phyloP scores from a whole-genome alignment of 2,113 vertebrate species.

The Centropus bengalensis region DNA sequence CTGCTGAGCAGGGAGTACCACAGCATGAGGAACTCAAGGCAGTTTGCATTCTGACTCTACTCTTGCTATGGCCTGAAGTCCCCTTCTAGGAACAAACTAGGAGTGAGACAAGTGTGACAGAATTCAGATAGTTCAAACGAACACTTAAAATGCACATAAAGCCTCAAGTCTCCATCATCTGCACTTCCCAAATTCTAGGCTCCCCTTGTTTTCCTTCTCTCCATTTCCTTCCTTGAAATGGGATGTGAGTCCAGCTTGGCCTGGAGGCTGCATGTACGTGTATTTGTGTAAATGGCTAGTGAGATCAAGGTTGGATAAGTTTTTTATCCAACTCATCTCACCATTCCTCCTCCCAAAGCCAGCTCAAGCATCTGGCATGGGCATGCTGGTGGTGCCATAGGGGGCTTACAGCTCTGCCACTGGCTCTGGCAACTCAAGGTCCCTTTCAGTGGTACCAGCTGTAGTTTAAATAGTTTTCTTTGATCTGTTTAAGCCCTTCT shows the following conservation, averaged over 20 bases:
- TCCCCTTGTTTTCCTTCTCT: not conserved
- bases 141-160: not conserved
- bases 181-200: not conserved
- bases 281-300: not conserved
- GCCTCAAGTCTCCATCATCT: not conserved
- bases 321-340: not conserved
- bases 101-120: not conserved
- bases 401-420: not conserved
- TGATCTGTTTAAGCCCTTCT: not conserved
- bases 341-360: not conserved
- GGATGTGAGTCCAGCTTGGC: not conserved
- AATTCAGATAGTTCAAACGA: not conserved
- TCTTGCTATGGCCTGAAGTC: not conserved
- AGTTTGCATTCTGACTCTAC: conserved; percentile 1
- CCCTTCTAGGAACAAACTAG: not conserved
- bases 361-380: fast-evolving
- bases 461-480: not conserved
- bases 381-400: fast-evolving
- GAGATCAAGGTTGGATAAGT: not conserved
- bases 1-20: not conserved
- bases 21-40: not conserved
- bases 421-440: not conserved
- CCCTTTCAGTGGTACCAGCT: not conserved
- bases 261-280: not conserved
- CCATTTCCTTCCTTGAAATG: not conserved